Conservation (phyloP, 2,888 invertebrate genomes). For the Drosophila subquinaria region DNA sequence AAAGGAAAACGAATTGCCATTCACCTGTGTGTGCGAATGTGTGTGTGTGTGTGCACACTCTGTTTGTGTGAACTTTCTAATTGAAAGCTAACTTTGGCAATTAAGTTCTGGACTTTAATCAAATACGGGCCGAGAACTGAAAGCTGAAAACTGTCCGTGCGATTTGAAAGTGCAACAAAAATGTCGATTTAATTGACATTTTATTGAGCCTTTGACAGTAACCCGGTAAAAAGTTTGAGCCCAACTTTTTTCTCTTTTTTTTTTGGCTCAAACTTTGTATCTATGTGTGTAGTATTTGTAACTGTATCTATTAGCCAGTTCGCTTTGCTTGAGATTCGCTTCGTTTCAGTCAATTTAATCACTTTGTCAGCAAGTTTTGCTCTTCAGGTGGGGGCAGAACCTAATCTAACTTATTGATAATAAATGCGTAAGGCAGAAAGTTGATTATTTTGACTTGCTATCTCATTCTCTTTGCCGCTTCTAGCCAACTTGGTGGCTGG, state of each 20-base stretch:
- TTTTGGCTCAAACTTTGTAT: conserved; percentile 41
- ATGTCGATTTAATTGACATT: conserved; percentile 76
- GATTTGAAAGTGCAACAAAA: conserved; percentile 62
- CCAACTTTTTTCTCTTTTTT: conserved; percentile 46
- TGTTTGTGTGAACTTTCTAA: conserved; percentile 72
- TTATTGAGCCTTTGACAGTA: conserved; percentile 70
- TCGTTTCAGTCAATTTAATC: conserved; percentile 78
- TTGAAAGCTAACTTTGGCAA: conserved; percentile 82
- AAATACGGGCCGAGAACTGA: conserved; percentile 53
- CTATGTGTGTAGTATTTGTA: conserved; percentile 29
- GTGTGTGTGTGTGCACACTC: conserved; percentile 9
- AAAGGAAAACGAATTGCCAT: conserved; percentile 69
- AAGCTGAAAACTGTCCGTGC: conserved; percentile 19
- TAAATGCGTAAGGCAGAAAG: conserved; percentile 70
- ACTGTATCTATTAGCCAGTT: conserved; percentile 52
- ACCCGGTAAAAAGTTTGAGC: conserved; percentile 25
- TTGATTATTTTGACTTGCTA: conserved; percentile 63
- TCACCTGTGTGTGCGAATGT: conserved; percentile 39
- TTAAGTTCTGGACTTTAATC: conserved; percentile 74
- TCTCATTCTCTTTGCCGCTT: background rate
- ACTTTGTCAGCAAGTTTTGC: conserved; percentile 77
- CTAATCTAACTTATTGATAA: conserved; percentile 81
- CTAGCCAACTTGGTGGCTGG: conserved; percentile 45
- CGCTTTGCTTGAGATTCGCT: conserved; percentile 13
- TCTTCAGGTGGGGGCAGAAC: conserved; percentile 21